A percentile compares a stretch with the other conserved stretches of the same genome.
Evolutionary conservation across 2,113 vertebrate species (phyloP).

Genomic region (Cinclus mexicanus): DNA sequence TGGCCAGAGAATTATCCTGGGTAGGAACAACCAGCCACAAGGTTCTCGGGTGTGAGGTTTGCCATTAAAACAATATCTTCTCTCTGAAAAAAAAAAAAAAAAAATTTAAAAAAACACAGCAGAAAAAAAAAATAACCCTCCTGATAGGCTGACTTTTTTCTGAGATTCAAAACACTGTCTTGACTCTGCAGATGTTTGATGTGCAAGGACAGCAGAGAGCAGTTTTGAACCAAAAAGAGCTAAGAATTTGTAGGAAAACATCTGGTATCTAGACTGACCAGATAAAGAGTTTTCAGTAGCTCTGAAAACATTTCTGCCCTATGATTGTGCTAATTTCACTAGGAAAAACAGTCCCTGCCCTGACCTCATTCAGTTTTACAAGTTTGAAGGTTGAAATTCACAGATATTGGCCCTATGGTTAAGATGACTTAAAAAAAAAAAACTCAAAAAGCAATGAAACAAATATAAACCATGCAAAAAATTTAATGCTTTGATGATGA

Average conservation of each 20-base stretch:
- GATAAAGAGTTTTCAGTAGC: constrained; percentile 1
- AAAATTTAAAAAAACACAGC: background rate
- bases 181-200: background rate
- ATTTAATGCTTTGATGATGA: background rate
- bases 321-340: background rate
- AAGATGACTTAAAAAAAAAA: background rate
- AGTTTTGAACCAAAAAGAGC: background rate
- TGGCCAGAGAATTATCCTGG: background rate
- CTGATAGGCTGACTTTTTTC: background rate
- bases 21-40: constrained; percentile 35
- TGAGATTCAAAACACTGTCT: background rate
- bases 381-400: background rate
- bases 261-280: background rate
- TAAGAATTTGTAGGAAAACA: constrained; percentile 13
- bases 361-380: background rate
- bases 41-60: constrained; percentile 31
- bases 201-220: background rate
- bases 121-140: background rate
- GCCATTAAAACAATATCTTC: background rate
- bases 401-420: background rate
- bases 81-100: background rate
- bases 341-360: background rate
- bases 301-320: background rate
- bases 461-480: background rate
- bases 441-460: background rate